Base-by-base conservation (phyloP, 1,140 invertebrate genomes). In the Brachionus rotundiformis region DNA sequence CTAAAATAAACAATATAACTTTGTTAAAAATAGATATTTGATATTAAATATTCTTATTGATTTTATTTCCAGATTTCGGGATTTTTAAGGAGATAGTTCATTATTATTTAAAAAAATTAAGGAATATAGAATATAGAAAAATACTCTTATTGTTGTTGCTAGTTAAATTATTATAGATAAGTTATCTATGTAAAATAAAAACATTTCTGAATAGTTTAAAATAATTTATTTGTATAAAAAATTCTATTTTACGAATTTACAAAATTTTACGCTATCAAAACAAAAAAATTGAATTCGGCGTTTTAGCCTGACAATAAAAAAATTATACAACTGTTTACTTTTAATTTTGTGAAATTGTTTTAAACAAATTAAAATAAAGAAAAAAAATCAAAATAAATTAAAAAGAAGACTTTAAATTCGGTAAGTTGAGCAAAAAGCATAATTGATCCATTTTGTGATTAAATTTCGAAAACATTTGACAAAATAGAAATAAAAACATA, bases 361-460 rank as follows among this genome's bases (percentile, higher is more conserved):
- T 54, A 54, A 54, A 54, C 47, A 54, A 54, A 54, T 19, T 19
- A 19, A 63, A n/a, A 29, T n/a, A 5, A 29, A 11, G 11, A 63
- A 63, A 63, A 63, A 63, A n/a, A n/a, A n/a, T n/a, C n/a, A n/a
- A n/a, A 63, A 29, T 63, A 31, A 63, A n/a, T 63, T 63, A 63
- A 27, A 33, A 16, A 54, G 47, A 54, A 54, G 47, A 54, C 47
- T 54, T 54, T 16, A 19, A 54, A 54, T 54, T 54, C 47, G 47
- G 47, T 54, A 19, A 54, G 47, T 54, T 54, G 47, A 54, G 47
- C 47, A 54, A 54, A 19, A 54, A 19, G 47, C 47, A 54, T 54
- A 54, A 54, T 54, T 19, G 7, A 19, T 54, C 47, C 47, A 54
- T 54, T 54, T 54, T 54, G 47, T 19, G 23, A 19, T 19, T 54